phyloP scores from a whole-genome alignment of 2,797 vertebrate species.

The Oreochromis grahami region DNA sequence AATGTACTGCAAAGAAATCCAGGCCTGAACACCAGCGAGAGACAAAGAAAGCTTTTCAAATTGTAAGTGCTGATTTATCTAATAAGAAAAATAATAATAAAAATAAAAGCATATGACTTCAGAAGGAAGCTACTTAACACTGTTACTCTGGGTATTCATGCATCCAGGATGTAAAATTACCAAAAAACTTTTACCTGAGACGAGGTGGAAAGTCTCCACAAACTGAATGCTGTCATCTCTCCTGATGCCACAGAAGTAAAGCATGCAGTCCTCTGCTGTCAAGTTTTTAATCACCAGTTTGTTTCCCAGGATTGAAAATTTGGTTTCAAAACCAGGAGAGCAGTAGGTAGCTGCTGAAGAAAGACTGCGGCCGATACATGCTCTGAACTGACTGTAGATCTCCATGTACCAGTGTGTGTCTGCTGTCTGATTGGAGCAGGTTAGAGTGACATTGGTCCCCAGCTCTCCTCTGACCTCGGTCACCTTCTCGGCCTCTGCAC shows the following conservation, averaged over 20 bases:
- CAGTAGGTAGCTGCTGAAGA: accelerated
- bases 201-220: accelerated
- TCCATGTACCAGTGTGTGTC: not conserved
- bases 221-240: accelerated
- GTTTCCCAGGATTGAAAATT: not conserved
- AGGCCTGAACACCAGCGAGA: not conserved
- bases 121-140: not conserved
- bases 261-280: accelerated
- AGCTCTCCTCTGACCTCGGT: not conserved
- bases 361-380: accelerated
- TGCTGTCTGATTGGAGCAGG: not conserved
- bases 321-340: not conserved
- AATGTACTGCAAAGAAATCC: not conserved
- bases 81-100: accelerated
- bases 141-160: not conserved
- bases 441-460: not conserved
- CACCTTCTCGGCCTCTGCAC: not conserved
- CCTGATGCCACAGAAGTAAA: not conserved
- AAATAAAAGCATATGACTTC: not conserved
- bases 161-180: not conserved
- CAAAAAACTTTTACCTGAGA: not conserved
- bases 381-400: accelerated
- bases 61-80: no score
- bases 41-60: not conserved
- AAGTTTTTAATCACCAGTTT: accelerated